These are phyloP conservation scores for Fragum fragum DNA, from an alignment of 2,888 invertebrate genomes.

Conservation along the genomic window DNA sequence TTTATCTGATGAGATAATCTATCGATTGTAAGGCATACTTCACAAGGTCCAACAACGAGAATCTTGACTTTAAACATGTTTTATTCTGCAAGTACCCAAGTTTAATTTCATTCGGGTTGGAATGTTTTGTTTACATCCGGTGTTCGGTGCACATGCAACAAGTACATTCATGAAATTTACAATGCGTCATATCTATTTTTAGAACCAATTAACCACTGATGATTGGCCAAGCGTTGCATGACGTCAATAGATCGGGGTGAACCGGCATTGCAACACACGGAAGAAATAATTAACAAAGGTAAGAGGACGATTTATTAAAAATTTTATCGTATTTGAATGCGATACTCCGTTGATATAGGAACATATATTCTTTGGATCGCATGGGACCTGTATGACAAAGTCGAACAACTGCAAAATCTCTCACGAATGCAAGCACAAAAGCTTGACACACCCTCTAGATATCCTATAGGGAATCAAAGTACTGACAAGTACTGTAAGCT, in stretches of 20 bases:
- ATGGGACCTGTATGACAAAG: too few species aligned
- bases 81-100: neutral
- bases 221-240: slow-evolving; percentile 1
- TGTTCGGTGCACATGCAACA: slow-evolving; percentile 9
- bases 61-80: slow-evolving; percentile 82
- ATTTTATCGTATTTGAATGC: too few species aligned
- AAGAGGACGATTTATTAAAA: neutral
- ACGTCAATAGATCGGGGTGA: slow-evolving; percentile 8
- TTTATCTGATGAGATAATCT: too few species aligned
- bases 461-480: too few species aligned
- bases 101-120: neutral
- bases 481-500: too few species aligned
- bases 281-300: neutral
- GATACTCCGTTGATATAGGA: too few species aligned
- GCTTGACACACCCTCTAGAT: neutral
- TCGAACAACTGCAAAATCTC: too few species aligned
- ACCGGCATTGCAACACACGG: neutral
- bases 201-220: neutral
- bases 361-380: too few species aligned
- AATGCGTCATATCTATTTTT: slow-evolving; percentile 10
- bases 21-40: slow-evolving; percentile 58
- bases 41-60: slow-evolving; percentile 79
- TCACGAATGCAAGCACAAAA: neutral
- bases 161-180: neutral
- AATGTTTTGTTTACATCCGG: slow-evolving; percentile 34